A percentile compares a stretch with the other conserved stretches of the same genome.
Conservation (phyloP, 2,888 invertebrate genomes). For the Aethes cnicana region DNA sequence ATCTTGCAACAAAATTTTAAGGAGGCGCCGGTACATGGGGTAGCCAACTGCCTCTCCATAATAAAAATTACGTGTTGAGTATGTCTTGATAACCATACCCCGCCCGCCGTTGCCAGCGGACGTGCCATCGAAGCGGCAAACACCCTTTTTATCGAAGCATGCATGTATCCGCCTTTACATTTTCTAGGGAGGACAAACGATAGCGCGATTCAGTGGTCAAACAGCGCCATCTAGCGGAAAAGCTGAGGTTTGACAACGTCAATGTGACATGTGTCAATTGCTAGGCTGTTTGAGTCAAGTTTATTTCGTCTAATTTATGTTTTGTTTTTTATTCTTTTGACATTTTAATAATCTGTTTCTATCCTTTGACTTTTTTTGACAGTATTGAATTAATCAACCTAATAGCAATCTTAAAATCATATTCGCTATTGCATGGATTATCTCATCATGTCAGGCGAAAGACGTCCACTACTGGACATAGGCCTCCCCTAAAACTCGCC, state of each 20-base stretch:
- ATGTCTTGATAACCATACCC: constrained; percentile 94
- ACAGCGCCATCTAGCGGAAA: constrained; percentile 48
- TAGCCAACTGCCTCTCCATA: constrained; percentile 87
- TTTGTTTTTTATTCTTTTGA: too few species aligned
- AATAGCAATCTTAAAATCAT: too few species aligned
- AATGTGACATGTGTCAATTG: too few species aligned
- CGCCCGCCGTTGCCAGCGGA: constrained; percentile 77
- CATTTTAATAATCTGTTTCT: too few species aligned
- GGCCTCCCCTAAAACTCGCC: too few species aligned
- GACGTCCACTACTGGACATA: too few species aligned
- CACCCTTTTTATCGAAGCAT: constrained; percentile 82
- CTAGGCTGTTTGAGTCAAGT: too few species aligned
- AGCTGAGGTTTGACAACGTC: not conserved
- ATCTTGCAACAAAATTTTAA: constrained; percentile 27
- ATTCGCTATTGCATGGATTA: too few species aligned
- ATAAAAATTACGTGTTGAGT: constrained; percentile 91
- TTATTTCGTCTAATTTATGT: too few species aligned
- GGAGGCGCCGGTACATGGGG: constrained; percentile 86
- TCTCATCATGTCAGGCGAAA: too few species aligned
- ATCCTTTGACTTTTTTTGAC: too few species aligned
- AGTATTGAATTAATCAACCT: too few species aligned
- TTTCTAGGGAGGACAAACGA: constrained; percentile 20
- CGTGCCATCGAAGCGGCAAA: constrained; percentile 88
- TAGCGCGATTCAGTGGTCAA: constrained; percentile 44
- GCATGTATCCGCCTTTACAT: not conserved